Evolutionary conservation across 2,797 vertebrate genomes (phyloP).

Genomic region (Falco naumanni): DNA sequence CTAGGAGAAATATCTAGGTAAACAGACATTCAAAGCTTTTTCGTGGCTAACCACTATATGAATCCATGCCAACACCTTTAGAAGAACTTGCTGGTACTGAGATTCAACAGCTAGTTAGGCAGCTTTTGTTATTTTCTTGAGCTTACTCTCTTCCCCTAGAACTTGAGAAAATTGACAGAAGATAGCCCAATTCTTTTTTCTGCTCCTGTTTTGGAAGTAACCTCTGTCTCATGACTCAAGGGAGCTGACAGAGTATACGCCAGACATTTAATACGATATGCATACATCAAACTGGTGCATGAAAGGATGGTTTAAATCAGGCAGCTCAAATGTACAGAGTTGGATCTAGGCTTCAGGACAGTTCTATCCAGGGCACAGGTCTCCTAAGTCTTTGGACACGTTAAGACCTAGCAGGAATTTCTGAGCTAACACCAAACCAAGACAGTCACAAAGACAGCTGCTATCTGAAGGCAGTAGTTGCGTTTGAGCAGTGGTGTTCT

Average conservation of each 20-base stretch:
- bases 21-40: neutral
- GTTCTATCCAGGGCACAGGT: neutral
- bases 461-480: neutral
- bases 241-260: neutral
- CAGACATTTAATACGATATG: neutral
- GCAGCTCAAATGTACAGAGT: neutral
- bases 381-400: neutral
- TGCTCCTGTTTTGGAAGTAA: neutral
- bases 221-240: neutral
- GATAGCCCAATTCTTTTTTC: neutral
- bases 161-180: neutral
- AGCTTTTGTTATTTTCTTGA: neutral
- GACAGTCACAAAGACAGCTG: neutral
- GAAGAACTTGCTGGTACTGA: neutral
- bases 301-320: neutral
- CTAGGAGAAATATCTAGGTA: neutral
- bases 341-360: neutral
- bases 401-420: neutral
- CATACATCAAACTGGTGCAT: neutral
- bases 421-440: neutral
- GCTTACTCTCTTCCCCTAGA: neutral
- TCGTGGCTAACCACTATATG: neutral
- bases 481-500: neutral
- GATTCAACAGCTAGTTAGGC: neutral
- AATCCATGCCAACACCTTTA: neutral